phyloP scores from a whole-genome alignment of 2,888 invertebrate genomes.

The Biston stratarius region DNA sequence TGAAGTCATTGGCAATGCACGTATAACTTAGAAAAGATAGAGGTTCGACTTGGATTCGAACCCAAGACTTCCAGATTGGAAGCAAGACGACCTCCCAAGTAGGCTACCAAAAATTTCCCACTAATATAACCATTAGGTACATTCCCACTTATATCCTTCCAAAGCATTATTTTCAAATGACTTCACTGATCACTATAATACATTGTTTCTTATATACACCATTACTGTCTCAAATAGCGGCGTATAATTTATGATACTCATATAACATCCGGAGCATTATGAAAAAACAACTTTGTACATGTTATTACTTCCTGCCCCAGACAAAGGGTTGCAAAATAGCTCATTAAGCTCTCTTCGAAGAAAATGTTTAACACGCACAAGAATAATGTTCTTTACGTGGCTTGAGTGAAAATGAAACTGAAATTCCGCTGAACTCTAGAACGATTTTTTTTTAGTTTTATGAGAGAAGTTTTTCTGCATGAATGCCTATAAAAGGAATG shows the following conservation, averaged over 20 bases:
- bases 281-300: conserved; percentile 24
- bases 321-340: conserved; percentile 25
- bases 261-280: conserved; percentile 22
- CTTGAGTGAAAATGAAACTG: conserved; percentile 12
- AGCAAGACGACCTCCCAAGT: no score
- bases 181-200: conserved; percentile 9
- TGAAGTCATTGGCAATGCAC: no score
- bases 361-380: conserved; percentile 32
- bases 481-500: no score
- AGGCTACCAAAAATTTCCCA: no score
- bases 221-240: conserved; percentile 28
- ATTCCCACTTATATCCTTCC: no score
- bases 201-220: conserved; percentile 3
- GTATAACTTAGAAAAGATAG: no score
- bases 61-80: no score
- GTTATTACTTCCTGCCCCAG: conserved; percentile 28
- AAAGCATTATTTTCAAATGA: neutral
- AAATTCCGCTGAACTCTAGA: conserved; percentile 5
- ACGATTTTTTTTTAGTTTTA: neutral
- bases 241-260: conserved; percentile 20
- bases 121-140: no score
- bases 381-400: conserved; percentile 23
- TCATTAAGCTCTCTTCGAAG: conserved; percentile 27
- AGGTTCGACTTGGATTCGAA: no score
- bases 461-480: no score